Conservation (phyloP, 2,113 vertebrate species). For the Oxygymnocypris stewartii region DNA sequence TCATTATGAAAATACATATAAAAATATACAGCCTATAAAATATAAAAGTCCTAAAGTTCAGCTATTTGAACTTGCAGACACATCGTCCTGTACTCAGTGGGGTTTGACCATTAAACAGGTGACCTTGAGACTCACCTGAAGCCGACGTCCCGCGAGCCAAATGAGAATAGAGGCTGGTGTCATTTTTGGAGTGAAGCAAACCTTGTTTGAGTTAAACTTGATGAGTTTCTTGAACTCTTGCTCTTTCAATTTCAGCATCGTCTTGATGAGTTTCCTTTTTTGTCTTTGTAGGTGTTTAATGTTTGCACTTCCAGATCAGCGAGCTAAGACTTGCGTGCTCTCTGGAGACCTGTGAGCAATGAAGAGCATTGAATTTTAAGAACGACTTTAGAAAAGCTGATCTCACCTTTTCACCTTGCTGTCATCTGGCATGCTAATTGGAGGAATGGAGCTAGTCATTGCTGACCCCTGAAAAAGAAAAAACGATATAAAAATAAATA, state of each 20-base stretch:
- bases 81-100: constrained; percentile 1
- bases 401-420: constrained; percentile 41
- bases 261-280: constrained; percentile 31
- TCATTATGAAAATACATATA: neutral
- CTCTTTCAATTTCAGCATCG: constrained; percentile 16
- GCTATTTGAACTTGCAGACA: neutral
- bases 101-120: neutral
- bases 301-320: neutral
- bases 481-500: neutral
- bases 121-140: constrained; percentile 28
- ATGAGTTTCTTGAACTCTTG: constrained; percentile 32
- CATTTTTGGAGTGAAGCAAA: constrained; percentile 17
- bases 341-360: constrained; percentile 8
- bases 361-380: constrained; percentile 10
- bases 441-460: constrained; percentile 24
- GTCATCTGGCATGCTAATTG: constrained; percentile 31
- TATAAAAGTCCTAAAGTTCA: neutral
- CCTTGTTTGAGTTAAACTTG: constrained; percentile 32
- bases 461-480: constrained; percentile 4
- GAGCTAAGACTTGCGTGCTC: neutral
- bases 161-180: constrained; percentile 10
- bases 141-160: neutral
- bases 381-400: constrained; percentile 2
- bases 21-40: neutral
- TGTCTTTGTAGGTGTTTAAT: constrained; percentile 29